Percentiles rank a stretch among this genome's conserved stretches.
Evolutionary conservation across 2,113 vertebrate genomes (phyloP).

Genomic region (Illadopsis cleaveri): DNA sequence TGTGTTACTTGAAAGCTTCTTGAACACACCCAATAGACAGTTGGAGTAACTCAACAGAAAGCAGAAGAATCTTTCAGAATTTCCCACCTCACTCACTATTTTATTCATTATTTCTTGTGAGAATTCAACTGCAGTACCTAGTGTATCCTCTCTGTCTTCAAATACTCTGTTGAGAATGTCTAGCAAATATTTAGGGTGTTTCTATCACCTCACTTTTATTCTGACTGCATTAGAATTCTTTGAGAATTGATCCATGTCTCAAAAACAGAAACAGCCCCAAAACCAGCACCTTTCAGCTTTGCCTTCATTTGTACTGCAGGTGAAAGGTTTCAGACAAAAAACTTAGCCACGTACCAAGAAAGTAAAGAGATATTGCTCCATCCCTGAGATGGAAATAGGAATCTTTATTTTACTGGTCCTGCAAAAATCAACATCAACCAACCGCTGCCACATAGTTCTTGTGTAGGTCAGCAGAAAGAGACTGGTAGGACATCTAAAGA

Average conservation of each 20-base stretch:
- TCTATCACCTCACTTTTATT: neutral
- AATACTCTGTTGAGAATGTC: neutral
- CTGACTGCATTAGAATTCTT: neutral
- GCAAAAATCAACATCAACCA: neutral
- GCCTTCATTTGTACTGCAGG: neutral
- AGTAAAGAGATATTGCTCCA: neutral
- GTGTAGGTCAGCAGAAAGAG: neutral
- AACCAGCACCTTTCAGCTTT: neutral
- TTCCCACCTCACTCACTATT: neutral
- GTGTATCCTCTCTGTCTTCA: neutral
- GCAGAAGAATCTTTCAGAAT: neutral
- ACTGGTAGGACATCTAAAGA: neutral
- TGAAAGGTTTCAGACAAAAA: neutral
- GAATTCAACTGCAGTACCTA: neutral
- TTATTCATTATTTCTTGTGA: neutral
- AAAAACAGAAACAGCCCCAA: neutral
- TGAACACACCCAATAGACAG: neutral
- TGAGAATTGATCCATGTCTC: neutral
- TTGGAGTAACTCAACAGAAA: neutral
- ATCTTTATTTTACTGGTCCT: neutral
- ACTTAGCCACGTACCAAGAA: neutral
- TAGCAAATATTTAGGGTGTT: neutral
- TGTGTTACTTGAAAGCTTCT: neutral
- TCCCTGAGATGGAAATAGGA: neutral
- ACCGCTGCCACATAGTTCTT: neutral